Conservation (phyloP, 2,113 vertebrate genomes). For the Apteryx owenii region DNA sequence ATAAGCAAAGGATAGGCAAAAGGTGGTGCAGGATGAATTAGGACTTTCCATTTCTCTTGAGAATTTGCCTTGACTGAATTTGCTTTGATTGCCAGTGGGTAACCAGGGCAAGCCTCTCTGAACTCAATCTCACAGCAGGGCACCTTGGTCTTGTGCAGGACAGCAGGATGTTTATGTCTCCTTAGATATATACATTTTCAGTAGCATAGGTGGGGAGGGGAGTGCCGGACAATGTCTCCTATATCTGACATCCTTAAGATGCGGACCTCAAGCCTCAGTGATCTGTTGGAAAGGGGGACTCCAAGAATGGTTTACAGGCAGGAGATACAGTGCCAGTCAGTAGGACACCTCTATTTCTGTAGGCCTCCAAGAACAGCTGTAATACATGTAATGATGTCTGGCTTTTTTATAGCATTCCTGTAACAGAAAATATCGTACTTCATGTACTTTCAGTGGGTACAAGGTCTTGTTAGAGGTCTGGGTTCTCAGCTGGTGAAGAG, state of each 20-base stretch:
- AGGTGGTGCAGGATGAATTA: neutral
- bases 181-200: neutral
- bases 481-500: neutral
- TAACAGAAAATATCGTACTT: neutral
- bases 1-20: neutral
- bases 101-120: neutral
- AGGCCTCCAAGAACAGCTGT: too few species aligned
- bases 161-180: neutral
- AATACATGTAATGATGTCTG: neutral
- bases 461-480: neutral
- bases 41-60: neutral
- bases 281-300: neutral
- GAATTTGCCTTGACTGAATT: neutral
- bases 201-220: too few species aligned
- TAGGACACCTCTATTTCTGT: neutral
- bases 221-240: neutral
- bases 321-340: neutral
- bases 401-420: neutral
- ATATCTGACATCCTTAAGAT: neutral
- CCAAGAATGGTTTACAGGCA: neutral
- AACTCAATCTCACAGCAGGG: neutral
- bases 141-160: rapidly evolving
- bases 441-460: neutral
- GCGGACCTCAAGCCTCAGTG: neutral
- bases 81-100: neutral